A percentile compares a stretch with the other conserved stretches of the same genome.
Evolutionary conservation across 1,140 invertebrate species (phyloP).

Genomic region (Drosophila pallidifrons): DNA sequence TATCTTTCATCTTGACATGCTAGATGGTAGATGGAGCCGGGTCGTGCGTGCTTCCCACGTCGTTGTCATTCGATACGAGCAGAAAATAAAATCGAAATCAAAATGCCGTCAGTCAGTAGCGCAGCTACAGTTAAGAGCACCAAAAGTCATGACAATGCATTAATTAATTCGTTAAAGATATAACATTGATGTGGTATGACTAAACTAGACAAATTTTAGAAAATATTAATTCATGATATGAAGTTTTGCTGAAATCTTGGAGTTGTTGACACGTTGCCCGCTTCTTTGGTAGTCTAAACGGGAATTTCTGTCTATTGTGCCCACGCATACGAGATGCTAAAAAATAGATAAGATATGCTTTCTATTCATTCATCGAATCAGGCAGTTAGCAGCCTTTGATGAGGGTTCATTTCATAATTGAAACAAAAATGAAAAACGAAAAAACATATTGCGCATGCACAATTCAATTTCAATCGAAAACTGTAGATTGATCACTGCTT

Average conservation of each 20-base stretch:
- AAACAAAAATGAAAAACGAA: constrained; percentile 60
- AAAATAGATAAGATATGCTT: constrained; percentile 60
- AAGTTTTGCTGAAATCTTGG: constrained; percentile 30
- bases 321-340: constrained; percentile 44
- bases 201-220: constrained; percentile 23
- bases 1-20: constrained; percentile 74
- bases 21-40: constrained; percentile 29
- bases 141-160: constrained; percentile 65
- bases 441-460: constrained; percentile 67
- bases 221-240: constrained; percentile 57
- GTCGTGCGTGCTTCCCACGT: constrained; percentile 76
- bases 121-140: constrained; percentile 12
- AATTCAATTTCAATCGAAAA: constrained; percentile 24
- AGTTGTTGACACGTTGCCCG: constrained; percentile 37
- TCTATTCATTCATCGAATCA: constrained; percentile 47
- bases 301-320: constrained; percentile 34
- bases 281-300: constrained; percentile 66
- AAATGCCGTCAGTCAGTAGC: constrained; percentile 75
- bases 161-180: constrained; percentile 51
- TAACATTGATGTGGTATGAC: constrained; percentile 25
- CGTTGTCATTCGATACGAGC: constrained; percentile 67
- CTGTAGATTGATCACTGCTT: constrained; percentile 65
- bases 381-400: constrained; percentile 65
- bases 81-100: constrained; percentile 51
- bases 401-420: constrained; percentile 60